Percentiles rank a stretch among this genome's conserved stretches.
These are phyloP conservation scores for Cremastobaeus sp. DNA, from an alignment of 2,888 invertebrate genomes.

Conservation along the genomic window DNA sequence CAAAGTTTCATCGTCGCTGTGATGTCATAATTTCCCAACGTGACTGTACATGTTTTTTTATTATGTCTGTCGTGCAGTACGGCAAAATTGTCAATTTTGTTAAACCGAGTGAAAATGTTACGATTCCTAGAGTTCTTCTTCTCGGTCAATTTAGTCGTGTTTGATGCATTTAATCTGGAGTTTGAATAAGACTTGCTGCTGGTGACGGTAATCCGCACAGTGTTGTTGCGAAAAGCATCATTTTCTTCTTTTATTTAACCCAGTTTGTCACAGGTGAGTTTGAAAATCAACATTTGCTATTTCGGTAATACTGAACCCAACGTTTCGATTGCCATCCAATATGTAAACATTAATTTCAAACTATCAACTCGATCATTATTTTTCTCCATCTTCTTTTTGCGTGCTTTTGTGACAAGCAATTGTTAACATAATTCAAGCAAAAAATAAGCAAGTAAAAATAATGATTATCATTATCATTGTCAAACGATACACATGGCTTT, in stretches of 20 bases:
- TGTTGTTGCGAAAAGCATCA: no score
- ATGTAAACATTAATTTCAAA: no score
- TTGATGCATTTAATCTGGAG: no score
- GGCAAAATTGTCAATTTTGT: conserved; percentile 48
- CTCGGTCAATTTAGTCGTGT: neutral
- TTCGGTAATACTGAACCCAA: neutral
- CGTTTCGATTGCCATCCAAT: no score
- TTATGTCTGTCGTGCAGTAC: conserved; percentile 33
- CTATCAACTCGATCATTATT: no score
- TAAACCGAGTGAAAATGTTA: conserved; percentile 32
- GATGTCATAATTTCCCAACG: conserved; percentile 55
- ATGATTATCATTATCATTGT: neutral
- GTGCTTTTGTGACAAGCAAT: neutral
- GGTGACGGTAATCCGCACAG: no score
- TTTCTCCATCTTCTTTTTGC: no score
- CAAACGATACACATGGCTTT: no score
- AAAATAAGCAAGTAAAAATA: neutral
- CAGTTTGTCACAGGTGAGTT: conserved; percentile 41
- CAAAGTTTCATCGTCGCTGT: conserved; percentile 42
- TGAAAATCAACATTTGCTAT: conserved; percentile 11
- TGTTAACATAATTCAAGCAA: neutral
- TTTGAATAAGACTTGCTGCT: no score
- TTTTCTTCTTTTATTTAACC: conserved; percentile 15
- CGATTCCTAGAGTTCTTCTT: conserved; percentile 1
- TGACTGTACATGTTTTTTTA: conserved; percentile 56